phyloP scores from a whole-genome alignment of 2,888 invertebrate species.

The Heteropelma amictum region DNA sequence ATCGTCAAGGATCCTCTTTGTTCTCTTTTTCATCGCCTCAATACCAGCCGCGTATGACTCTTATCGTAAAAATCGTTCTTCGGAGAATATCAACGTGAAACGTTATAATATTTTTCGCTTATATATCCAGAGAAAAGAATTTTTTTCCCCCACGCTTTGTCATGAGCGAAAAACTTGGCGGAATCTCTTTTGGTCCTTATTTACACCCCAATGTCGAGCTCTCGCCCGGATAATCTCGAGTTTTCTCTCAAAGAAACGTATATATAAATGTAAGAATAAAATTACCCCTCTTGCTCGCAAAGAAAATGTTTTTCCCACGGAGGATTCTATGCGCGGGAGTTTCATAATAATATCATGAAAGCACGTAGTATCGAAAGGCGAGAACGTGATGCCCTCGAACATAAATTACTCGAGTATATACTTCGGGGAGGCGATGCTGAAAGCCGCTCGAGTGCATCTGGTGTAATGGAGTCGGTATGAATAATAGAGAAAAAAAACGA shows the following conservation, averaged over 20 bases:
- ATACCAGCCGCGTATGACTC: neutral
- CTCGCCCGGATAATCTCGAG: neutral
- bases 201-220: neutral
- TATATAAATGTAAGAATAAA: constrained; percentile 1
- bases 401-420: constrained; percentile 46
- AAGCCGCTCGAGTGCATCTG: constrained; percentile 22
- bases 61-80: neutral
- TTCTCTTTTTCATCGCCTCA: neutral
- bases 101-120: neutral
- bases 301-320: constrained; percentile 7
- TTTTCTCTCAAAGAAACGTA: constrained; percentile 4
- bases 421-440: constrained; percentile 8
- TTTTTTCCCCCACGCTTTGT: too few relatives aligned
- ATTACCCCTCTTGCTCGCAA: neutral
- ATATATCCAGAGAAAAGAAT: neutral
- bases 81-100: neutral
- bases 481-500: constrained; percentile 4
- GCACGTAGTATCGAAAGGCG: constrained; percentile 12
- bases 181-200: neutral
- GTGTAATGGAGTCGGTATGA: constrained; percentile 10
- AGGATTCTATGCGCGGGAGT: neutral
- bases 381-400: neutral
- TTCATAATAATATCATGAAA: neutral
- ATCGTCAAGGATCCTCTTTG: neutral
- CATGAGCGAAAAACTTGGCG: too few relatives aligned